Conservation (phyloP, 2,797 vertebrate species). For the Apogon talboti region DNA sequence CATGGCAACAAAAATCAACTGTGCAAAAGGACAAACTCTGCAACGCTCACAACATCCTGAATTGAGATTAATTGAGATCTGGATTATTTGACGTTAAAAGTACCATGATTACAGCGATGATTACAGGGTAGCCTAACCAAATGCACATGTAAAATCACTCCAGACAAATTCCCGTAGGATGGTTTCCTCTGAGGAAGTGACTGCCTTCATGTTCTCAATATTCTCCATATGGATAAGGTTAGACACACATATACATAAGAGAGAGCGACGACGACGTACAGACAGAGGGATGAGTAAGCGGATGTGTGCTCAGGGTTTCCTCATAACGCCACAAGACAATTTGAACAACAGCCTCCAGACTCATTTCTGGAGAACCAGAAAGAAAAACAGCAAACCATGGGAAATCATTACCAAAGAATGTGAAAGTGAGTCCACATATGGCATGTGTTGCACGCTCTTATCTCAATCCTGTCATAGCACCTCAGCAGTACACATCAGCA, state of each 20-base stretch:
- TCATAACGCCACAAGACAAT: constrained; percentile 17
- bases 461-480: neutral
- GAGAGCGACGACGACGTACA: constrained; percentile 19
- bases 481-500: too few species aligned
- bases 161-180: constrained; percentile 54
- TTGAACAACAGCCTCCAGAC: constrained; percentile 29
- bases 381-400: constrained; percentile 20
- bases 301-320: constrained; percentile 51
- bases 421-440: constrained; percentile 1
- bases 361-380: constrained; percentile 23
- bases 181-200: constrained; percentile 56
- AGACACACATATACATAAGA: constrained; percentile 50
- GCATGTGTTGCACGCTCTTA: neutral
- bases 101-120: constrained; percentile 44
- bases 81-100: constrained; percentile 30
- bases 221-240: constrained; percentile 69
- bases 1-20: neutral
- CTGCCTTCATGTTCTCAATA: constrained; percentile 50
- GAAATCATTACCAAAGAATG: constrained; percentile 24
- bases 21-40: neutral
- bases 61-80: constrained; percentile 38
- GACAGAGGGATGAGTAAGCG: constrained; percentile 52
- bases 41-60: constrained; percentile 19
- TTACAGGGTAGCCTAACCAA: constrained; percentile 62
- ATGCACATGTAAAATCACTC: constrained; percentile 61